Conservation (phyloP, 92 coral and sea anemone species). For the Siderastrea siderea region DNA sequence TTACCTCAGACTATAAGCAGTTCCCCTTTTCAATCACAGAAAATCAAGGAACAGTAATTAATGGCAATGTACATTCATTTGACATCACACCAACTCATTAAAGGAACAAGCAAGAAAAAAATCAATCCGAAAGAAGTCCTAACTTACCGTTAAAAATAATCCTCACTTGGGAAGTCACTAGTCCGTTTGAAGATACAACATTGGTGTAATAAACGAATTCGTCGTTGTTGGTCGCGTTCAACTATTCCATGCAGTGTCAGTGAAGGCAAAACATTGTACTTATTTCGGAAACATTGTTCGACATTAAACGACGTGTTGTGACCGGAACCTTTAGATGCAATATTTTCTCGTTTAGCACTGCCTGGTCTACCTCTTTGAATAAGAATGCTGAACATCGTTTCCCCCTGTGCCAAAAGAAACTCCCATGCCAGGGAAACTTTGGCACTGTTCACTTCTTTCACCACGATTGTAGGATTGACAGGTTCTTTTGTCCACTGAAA, state of each 20-base stretch:
- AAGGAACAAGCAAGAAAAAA: no score
- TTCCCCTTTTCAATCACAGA: no score
- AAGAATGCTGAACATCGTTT: background rate
- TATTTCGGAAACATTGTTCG: background rate
- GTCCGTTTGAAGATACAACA: background rate
- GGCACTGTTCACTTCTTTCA: slow-evolving; percentile 23
- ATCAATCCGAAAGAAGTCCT: no score
- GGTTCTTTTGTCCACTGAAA: background rate
- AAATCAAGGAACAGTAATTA: no score
- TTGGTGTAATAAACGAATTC: background rate
- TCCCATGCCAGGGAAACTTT: slow-evolving; percentile 11
- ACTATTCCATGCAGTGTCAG: background rate
- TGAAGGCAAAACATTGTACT: background rate
- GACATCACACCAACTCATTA: no score
- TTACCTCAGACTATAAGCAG: no score
- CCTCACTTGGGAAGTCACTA: no score
- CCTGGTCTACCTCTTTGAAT: background rate
- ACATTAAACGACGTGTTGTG: background rate
- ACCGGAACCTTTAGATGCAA: background rate
- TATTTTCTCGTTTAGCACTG: no score
- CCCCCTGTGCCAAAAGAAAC: background rate
- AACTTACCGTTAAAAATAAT: no score
- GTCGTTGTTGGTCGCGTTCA: background rate
- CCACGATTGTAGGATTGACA: background rate
- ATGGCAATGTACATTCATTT: no score